Conservation (phyloP, 2,113 vertebrate genomes). For the Holacanthus passer region DNA sequence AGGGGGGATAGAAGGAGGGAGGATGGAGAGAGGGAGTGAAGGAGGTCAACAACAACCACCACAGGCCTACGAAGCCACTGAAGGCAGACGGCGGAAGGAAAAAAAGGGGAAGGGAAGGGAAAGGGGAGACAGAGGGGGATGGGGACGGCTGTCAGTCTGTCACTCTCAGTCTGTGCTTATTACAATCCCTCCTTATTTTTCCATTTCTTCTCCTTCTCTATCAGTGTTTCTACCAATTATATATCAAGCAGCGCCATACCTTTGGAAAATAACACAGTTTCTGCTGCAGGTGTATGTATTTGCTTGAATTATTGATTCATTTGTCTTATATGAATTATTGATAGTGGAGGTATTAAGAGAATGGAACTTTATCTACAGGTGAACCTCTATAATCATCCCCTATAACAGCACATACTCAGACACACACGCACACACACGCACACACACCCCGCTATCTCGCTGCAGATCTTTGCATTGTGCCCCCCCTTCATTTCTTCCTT, state of each 20-base stretch:
- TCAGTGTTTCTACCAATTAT: neutral
- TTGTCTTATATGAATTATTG: conserved; percentile 47
- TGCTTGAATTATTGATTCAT: conserved; percentile 39
- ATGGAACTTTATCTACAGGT: conserved; percentile 28
- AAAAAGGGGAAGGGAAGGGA: conserved; percentile 26
- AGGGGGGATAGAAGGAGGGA: conserved; percentile 1
- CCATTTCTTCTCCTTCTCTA: neutral
- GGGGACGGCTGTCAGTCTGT: conserved; percentile 42
- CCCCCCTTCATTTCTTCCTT: conserved; percentile 59
- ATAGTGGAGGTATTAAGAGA: conserved; percentile 18
- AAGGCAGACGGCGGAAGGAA: conserved; percentile 42
- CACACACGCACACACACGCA: conserved; percentile 21
- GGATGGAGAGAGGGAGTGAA: conserved; percentile 25
- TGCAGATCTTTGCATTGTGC: conserved; percentile 64
- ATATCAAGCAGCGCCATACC: neutral
- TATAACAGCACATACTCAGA: neutral
- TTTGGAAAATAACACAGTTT: neutral
- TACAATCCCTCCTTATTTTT: conserved; percentile 12
- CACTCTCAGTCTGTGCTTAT: conserved; percentile 22
- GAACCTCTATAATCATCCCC: neutral
- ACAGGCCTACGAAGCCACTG: conserved; percentile 41
- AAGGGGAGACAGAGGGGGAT: conserved; percentile 9
- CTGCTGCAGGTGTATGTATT: neutral
- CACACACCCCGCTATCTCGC: conserved; percentile 2
- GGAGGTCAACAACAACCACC: conserved; percentile 64